Evolutionary conservation across 2,888 invertebrate genomes (phyloP).

Genomic region (Clepsis dumicolana): DNA sequence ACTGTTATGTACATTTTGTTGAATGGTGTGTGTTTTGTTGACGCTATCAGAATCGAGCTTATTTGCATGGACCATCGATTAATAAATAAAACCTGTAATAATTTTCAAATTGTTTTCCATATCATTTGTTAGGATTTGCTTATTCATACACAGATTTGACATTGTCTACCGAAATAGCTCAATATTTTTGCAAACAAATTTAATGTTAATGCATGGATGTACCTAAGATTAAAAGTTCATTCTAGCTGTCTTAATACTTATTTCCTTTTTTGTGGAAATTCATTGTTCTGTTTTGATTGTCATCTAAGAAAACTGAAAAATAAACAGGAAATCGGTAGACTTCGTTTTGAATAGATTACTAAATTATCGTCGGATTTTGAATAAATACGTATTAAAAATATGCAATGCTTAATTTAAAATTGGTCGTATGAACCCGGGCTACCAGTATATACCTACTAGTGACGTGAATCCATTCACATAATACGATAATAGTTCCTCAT

Average conservation of each 20-base stretch:
- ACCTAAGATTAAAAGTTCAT: background rate
- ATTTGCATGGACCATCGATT: conserved; percentile 12
- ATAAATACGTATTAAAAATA: background rate
- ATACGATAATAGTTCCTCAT: background rate
- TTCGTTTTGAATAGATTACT: no score
- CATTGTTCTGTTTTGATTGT: background rate
- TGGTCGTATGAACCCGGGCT: background rate
- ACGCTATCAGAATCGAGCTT: background rate
- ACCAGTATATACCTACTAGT: conserved; percentile 37
- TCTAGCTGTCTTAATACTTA: background rate
- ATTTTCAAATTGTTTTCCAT: background rate
- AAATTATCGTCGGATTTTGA: no score
- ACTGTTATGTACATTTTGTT: conserved; percentile 15
- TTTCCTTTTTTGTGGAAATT: background rate
- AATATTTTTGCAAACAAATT: background rate
- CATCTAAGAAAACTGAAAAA: background rate
- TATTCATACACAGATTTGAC: background rate
- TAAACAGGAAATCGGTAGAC: no score
- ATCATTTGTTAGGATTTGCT: background rate
- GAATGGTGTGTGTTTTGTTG: conserved; percentile 29
- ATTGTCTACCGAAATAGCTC: background rate
- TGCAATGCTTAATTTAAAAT: background rate
- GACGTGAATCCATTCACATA: conserved; percentile 13
- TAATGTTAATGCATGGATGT: background rate
- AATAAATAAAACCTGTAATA: background rate